Percentiles rank a stretch among this genome's conserved stretches.
Conservation (phyloP, 2,113 vertebrate species). For the Craseonycteris thonglongyai region DNA sequence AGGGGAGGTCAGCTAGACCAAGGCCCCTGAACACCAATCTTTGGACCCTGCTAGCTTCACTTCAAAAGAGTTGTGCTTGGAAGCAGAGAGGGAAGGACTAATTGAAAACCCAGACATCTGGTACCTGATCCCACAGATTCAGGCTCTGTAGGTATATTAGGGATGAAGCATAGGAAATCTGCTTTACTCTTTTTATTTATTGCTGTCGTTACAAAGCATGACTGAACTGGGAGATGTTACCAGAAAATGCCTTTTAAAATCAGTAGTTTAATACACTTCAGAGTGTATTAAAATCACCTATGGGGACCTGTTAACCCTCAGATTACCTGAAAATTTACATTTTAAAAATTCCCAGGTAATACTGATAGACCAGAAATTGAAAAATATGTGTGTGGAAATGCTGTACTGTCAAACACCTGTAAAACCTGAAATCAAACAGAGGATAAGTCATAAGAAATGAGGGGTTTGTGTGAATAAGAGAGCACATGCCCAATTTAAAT, state of each 20-base stretch:
- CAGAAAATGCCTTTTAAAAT: not conserved
- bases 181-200: not conserved
- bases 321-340: not conserved
- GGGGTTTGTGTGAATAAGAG: not conserved
- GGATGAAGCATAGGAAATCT: not conserved
- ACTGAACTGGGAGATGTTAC: not conserved
- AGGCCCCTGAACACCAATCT: not conserved
- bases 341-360: not conserved
- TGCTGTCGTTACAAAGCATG: not conserved
- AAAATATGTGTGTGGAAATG: not conserved
- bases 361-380: not conserved
- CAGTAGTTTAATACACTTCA: not conserved
- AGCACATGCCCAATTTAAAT: not conserved
- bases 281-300: not conserved
- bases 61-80: not conserved
- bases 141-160: not conserved
- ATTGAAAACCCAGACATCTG: not conserved
- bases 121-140: not conserved
- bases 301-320: not conserved
- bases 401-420: not conserved
- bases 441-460: not conserved
- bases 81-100: not conserved
- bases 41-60: not conserved
- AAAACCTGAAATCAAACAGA: not conserved
- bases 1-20: not conserved